Base-by-base conservation (phyloP, 2,888 invertebrate genomes). In the Tachina lurida region DNA sequence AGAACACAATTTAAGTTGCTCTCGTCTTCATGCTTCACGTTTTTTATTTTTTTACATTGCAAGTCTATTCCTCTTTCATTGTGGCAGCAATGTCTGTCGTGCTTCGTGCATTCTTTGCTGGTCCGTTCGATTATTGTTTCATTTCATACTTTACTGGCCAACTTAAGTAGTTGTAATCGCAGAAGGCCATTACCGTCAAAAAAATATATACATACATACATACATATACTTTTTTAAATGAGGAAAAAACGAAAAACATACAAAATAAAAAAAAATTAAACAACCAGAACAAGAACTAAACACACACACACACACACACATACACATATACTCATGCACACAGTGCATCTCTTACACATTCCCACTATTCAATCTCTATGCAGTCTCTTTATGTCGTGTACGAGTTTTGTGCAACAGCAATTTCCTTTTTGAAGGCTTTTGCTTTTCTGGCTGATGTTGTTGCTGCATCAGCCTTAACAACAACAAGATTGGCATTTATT, bases 121-220 rank as follows among this genome's bases (percentile, higher is more conserved):
- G 31, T 41, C 45, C 39, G 54, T 70, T 70, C 45, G 68, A 47
- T 68, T 43, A 68, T 62, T 75, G 74, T 60, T 62, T 68, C 68
- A 81, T 81, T 81, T 81, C 75, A 75, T 70, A 75, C 68, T 75
- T 76, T 78, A 73, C 83, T 78, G 68, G 83, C 60, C 83, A 84
- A 84, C 77, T 84, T 84, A 84, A 84, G 83, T 84, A 84, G 73
- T 84, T 84, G 77, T 84, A 84, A 84, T 84, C 83, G 77, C 83
- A 84, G 73, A 84, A 78, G 83, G 83, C 83, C 83, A 84, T 84
- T 84, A 84, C 73, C 77, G 77, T 84, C 71, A 83, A 77, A 60
- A 73, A 19, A 31, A 7, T 52, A 9, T 17, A 13, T 22, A 31
- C 19, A n/a, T n/a, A n/a, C n/a, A n/a, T n/a, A 22, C 3, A 4